phyloP scores from a whole-genome alignment of 2,888 invertebrate genomes.

The Patella caerulea region DNA sequence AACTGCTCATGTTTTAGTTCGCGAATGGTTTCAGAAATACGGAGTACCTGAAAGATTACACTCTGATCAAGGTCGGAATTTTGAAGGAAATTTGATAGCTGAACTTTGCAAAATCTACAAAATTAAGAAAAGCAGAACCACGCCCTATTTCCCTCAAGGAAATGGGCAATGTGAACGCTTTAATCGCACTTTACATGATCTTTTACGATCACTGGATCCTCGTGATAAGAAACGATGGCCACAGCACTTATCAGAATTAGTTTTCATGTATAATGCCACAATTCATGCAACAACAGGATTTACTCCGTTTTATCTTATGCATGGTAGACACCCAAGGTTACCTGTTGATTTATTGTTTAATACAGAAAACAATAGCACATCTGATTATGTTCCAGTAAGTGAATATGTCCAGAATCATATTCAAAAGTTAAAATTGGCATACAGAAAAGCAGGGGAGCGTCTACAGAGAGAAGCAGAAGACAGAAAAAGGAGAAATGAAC shows the following conservation, averaged over 20 bases:
- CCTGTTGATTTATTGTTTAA: constrained; percentile 28
- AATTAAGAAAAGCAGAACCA: constrained; percentile 26
- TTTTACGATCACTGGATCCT: constrained; percentile 19
- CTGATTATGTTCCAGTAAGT: background rate
- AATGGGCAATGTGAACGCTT: constrained; percentile 28
- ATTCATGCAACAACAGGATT: constrained; percentile 23
- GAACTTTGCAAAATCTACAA: constrained; percentile 32
- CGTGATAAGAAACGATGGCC: constrained; percentile 26
- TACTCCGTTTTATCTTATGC: constrained; percentile 26
- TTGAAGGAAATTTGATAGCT: constrained; percentile 20
- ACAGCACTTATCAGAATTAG: constrained; percentile 15
- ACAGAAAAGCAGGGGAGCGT: background rate
- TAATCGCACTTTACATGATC: constrained; percentile 27
- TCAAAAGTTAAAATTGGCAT: background rate
- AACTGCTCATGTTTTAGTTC: constrained; percentile 24
- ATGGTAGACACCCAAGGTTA: constrained; percentile 27
- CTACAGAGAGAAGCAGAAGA: background rate
- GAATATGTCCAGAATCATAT: background rate
- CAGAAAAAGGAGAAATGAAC: background rate
- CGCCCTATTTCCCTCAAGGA: constrained; percentile 27
- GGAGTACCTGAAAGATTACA: constrained; percentile 28
- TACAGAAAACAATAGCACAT: background rate
- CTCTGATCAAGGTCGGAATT: constrained; percentile 27
- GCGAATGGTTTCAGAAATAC: constrained; percentile 29
- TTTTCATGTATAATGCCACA: constrained; percentile 26